Base-by-base conservation (phyloP, 2,888 invertebrate genomes). In the Ormyrus rosae region DNA sequence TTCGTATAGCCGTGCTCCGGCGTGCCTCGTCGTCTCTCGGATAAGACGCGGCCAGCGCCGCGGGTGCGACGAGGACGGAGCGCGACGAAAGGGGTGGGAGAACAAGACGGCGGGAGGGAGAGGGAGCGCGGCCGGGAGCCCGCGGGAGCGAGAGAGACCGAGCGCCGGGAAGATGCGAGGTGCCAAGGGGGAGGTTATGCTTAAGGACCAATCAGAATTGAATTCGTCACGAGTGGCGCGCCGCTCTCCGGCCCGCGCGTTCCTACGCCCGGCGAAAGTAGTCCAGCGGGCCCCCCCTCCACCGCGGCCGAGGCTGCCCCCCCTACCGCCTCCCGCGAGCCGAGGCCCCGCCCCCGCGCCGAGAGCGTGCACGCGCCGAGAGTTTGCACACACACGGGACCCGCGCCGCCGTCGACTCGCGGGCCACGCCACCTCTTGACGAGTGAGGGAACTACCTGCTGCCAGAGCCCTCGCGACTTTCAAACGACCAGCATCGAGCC, bases 151-250 rank as follows among this genome's bases (percentile, higher is more conserved):
- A 79, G 71, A 72, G 83, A 65, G 64, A 78, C 78, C 45, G 60
- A 50, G 78, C 61, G 83, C 80, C 77, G 80, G 86, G 86, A 85
- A 60, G 61, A 84, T 86, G 85, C 85, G 83, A 85, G 86, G 86
- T 85, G 85, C 86, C 84, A 87, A 87, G 88, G 87, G 89, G 90
- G 89, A 88, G 90, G 89, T 87, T 88, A 88, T 91, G 91, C 91
- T 91, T 90, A 89, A 90, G 92, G 91, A 92, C 93, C 93, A 93
- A 93, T 93, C 91, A 92, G 92, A 92, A 92, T 91, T 90, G 92
- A 92, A 92, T 92, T 92, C 93, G 93, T 93, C 92, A 92, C 92
- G 91, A 90, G 87, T 86, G 88, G 89, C 90, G 90, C 86, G 87
- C 86, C 84, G 86, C 85, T 85, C 85, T 10, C 19, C 46, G 51